These are phyloP conservation scores for Melanotaenia maccullochi DNA, from an alignment of 2,797 vertebrate genomes.

Conservation along the genomic window DNA sequence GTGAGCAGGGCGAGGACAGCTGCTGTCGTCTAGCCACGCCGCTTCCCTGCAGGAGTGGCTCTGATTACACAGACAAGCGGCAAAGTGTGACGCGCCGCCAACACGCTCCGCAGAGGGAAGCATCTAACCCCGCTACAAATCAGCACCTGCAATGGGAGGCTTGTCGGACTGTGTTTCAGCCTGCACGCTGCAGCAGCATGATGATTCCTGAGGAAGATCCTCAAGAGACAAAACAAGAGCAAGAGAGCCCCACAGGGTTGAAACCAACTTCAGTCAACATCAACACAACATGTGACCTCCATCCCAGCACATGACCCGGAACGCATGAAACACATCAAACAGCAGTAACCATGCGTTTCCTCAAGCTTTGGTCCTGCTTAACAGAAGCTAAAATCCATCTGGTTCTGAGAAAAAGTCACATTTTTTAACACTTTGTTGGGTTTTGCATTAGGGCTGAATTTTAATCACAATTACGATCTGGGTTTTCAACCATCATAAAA, in stretches of 20 bases:
- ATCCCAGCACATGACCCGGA: conserved; percentile 28
- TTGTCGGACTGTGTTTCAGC: conserved; percentile 10
- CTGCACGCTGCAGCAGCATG: neutral
- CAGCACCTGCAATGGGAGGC: neutral
- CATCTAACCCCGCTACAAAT: conserved; percentile 28
- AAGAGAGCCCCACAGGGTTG: neutral
- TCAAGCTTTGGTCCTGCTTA: neutral
- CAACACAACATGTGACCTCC: conserved; percentile 27
- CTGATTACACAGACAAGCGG: conserved; percentile 61
- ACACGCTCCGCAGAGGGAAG: conserved; percentile 11
- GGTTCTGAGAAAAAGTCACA: too few species aligned
- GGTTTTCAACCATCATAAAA: too few species aligned
- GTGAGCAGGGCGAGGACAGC: conserved; percentile 35
- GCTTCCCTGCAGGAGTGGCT: conserved; percentile 49
- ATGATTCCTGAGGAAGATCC: conserved; percentile 42
- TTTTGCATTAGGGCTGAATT: too few species aligned
- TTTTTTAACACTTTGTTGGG: too few species aligned
- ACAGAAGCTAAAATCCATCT: too few species aligned
- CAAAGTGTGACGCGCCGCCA: conserved; percentile 45
- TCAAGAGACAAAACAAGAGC: conserved; percentile 17
- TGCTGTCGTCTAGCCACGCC: conserved; percentile 56
- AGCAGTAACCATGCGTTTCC: neutral
- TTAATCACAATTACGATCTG: too few species aligned
- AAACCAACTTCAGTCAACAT: conserved; percentile 1
- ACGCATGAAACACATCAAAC: neutral